Evolutionary conservation across 2,888 invertebrate species (phyloP), one percentile per base, ranked within the genome.

Genomic region (Mesochorus sp.): DNA sequence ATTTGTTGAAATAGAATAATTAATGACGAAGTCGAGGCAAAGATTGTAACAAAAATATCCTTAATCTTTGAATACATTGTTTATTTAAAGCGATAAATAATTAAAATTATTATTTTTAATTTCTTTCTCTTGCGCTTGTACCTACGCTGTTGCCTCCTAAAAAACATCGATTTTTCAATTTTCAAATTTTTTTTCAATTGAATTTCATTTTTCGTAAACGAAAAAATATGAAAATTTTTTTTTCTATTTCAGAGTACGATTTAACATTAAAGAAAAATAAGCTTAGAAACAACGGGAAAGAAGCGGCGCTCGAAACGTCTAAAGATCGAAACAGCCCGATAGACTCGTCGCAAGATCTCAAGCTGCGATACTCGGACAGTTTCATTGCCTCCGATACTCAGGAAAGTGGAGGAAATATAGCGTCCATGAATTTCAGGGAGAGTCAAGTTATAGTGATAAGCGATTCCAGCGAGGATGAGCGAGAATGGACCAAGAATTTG

Each of bases 361-460:
- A 26, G 42, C 73, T 88, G 2, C 78, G 80, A 47, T 34, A 87
- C 2, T 83, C 87, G 0, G 82, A 82, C 6, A 82, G 81, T 64
- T 84, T 87, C 0, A 12, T 3, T 8, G 57, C 71, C 0, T 80
- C 82, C 3, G 82, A 86, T 12, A 83, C 82, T 10, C 49, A 74
- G n/a, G 53, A 67, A n/a, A 24, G n/a, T 5, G 17, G 31, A 0
- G 53, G 68, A 5, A 2, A 26, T 10, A 12, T n/a, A 76, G 28
- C 10, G 14, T 8, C 26, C 26, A 67, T 19, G 19, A n/a, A 59
- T 71, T 6, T 3, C 1, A 1, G 39, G 24, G 0, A 24, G 5
- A 37, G 81, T 1, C 84, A 84, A 75, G 79, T 87, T 31, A 87
- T 90, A 47, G 21, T 88, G 2, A 89, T 91, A 42, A 89, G 88